These are phyloP conservation scores for Euplagia quadripunctaria DNA, from an alignment of 2,888 invertebrate species.

Conservation along the genomic window DNA sequence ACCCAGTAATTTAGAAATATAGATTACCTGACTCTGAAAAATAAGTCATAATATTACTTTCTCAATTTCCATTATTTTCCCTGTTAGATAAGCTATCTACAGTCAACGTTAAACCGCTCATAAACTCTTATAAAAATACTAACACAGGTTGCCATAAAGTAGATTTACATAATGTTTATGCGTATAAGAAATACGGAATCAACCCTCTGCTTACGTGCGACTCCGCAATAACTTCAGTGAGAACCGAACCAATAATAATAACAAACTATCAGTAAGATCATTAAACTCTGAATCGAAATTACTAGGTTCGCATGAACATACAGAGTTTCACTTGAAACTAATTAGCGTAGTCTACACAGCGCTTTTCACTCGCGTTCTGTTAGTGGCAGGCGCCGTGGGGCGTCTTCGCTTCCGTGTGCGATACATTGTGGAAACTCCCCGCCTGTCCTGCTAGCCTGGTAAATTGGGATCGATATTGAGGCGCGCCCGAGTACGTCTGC, in stretches of 20 bases:
- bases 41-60: conserved; percentile 19
- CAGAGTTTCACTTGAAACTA: conserved; percentile 64
- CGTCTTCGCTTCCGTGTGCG: conserved; percentile 59
- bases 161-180: conserved; percentile 22
- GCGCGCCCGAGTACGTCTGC: conserved; percentile 49
- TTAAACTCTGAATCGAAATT: conserved; percentile 55
- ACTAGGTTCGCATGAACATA: conserved; percentile 76
- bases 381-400: conserved; percentile 73
- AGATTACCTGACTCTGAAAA: conserved; percentile 10
- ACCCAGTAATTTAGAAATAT: not conserved
- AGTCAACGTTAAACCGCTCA: conserved; percentile 15
- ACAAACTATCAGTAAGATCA: conserved; percentile 48
- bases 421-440: conserved; percentile 60
- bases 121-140: conserved; percentile 39
- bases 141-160: conserved; percentile 39
- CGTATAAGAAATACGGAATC: conserved; percentile 18
- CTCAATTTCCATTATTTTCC: conserved; percentile 22
- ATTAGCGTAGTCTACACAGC: conserved; percentile 54
- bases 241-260: conserved; percentile 45
- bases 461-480: conserved; percentile 58
- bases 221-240: conserved; percentile 19
- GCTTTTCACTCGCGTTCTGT: conserved; percentile 59
- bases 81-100: conserved; percentile 19
- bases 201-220: conserved; percentile 24
- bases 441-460: conserved; percentile 63